phyloP scores from a whole-genome alignment of 2,797 vertebrate genomes.

The Peromyscus attwateri region DNA sequence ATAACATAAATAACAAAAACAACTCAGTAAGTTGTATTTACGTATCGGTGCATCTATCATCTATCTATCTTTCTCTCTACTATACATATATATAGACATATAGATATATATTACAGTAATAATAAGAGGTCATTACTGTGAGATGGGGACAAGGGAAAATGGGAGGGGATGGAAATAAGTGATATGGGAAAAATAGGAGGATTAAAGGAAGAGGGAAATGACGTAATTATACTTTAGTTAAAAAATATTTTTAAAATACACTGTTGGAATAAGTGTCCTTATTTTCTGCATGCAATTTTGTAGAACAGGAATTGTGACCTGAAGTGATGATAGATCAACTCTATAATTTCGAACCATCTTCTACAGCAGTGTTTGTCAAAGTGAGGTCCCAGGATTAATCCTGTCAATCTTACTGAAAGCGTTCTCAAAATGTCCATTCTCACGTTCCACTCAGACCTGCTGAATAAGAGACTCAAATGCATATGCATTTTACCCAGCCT shows the following conservation, averaged over 20 bases:
- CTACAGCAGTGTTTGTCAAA: not conserved
- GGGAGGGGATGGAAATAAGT: not conserved
- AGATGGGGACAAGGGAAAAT: not conserved
- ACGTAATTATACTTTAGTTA: not conserved
- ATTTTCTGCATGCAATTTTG: not conserved
- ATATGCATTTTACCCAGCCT: not conserved
- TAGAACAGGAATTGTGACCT: not conserved
- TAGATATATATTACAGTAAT: not conserved
- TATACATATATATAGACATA: no score
- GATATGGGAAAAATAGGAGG: not conserved
- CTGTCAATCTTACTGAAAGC: not conserved
- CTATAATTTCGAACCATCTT: slow-evolving; percentile 6
- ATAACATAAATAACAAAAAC: not conserved
- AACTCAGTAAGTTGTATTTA: not conserved
- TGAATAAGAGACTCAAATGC: not conserved
- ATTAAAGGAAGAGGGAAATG: not conserved
- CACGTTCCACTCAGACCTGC: not conserved
- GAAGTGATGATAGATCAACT: not conserved
- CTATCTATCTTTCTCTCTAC: not conserved
- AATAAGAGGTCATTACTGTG: not conserved
- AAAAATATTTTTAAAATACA: not conserved
- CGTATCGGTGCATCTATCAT: not conserved
- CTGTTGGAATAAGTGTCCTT: not conserved
- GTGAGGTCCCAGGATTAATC: not conserved
- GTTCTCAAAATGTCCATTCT: not conserved